Percentiles rank a stretch among this genome's conserved stretches.
Evolutionary conservation across 2,113 vertebrate species (phyloP).

Genomic region (Neodontobutis hainanensis): DNA sequence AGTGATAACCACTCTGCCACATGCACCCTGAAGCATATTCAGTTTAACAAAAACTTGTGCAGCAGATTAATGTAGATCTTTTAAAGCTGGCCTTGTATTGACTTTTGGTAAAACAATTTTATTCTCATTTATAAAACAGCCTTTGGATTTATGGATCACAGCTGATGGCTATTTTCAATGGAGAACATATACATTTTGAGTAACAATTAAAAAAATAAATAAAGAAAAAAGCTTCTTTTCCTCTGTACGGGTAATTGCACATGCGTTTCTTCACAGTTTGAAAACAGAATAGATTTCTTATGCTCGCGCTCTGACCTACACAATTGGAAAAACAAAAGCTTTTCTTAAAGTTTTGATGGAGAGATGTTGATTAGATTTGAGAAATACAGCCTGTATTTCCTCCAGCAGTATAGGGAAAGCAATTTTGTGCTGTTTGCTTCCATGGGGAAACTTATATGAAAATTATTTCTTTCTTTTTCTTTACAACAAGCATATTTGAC

Average conservation of each 20-base stretch:
- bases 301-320: conserved; percentile 54
- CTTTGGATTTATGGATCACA: too few species aligned
- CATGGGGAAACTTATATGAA: conserved; percentile 72
- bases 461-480: conserved; percentile 73
- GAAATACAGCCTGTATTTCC: conserved; percentile 56
- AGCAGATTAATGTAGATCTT: too few species aligned
- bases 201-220: too few species aligned
- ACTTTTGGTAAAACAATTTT: too few species aligned
- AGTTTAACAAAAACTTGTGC: too few species aligned
- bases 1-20: too few species aligned
- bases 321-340: conserved; percentile 65
- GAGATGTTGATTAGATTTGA: conserved; percentile 74
- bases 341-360: conserved; percentile 68
- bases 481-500: conserved; percentile 68
- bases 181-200: too few species aligned
- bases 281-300: conserved; percentile 44
- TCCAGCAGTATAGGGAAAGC: conserved; percentile 66
- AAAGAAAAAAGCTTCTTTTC: conserved; percentile 28
- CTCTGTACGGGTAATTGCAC: conserved; percentile 52
- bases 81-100: too few species aligned
- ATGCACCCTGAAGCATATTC: too few species aligned
- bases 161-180: too few species aligned
- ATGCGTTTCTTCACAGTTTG: conserved; percentile 52
- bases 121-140: too few species aligned
- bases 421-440: conserved; percentile 72